Evolutionary conservation across 2,113 vertebrate species (phyloP).

Genomic region (Eclectus roratus): DNA sequence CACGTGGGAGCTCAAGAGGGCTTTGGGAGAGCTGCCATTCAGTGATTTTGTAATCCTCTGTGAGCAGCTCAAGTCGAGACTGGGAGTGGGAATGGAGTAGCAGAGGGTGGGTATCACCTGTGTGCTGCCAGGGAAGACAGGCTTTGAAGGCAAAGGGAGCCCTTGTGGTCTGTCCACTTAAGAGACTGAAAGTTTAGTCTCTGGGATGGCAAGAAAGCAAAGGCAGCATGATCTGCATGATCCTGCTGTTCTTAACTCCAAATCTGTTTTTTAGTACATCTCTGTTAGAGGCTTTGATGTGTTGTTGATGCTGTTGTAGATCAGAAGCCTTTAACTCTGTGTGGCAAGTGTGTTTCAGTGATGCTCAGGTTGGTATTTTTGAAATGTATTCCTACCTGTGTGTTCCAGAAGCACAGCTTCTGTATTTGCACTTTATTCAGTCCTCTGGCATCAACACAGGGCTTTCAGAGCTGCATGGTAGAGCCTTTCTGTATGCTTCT

Average conservation of each 20-base stretch:
- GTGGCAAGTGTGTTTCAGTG: neutral
- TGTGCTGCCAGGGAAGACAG: fast-evolving
- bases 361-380: neutral
- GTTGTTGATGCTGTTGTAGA: neutral
- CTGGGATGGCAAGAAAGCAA: neutral
- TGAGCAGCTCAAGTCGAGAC: fast-evolving
- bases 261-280: neutral
- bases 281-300: neutral
- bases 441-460: neutral
- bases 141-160: neutral
- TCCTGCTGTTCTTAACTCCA: neutral
- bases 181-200: neutral
- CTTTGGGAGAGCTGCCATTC: neutral
- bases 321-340: neutral
- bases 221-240: fast-evolving
- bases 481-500: neutral
- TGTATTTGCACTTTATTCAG: neutral
- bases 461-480: neutral
- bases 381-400: neutral
- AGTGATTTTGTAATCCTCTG: neutral
- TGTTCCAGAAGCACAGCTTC: neutral
- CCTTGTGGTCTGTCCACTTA: fast-evolving
- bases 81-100: neutral
- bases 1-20: neutral
- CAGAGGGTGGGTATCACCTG: neutral